Base-by-base conservation (phyloP, 2,113 vertebrate species). In the Ceyx cyanopectus region DNA sequence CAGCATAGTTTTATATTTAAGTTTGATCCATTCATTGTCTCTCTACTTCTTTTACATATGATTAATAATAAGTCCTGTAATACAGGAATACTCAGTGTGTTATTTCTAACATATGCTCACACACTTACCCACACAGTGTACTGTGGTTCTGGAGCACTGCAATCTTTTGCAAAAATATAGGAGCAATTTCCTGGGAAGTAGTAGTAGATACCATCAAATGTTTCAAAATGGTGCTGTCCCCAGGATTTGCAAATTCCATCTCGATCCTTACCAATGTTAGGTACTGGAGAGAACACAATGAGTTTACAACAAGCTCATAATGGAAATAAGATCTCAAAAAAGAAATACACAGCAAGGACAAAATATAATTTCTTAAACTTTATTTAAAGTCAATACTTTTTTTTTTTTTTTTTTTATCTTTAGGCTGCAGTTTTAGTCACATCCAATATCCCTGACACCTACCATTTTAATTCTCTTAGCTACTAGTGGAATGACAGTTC, bases 161-260 rank as follows among this genome's bases (percentile, higher is more conserved):
- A 99, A 81, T 99, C 99, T 97, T 99, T 99, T 96, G 99, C 98
- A 97, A 99, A 98, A 95, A 99, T 97, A 60, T 99, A 99, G 48
- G 99, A 99, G 96, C 99, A 99, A 75, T 98, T 98, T 96, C 99
- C 99, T 75, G 99, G 99, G 96, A 99, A 99, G 95, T 99, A 99
- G 97, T 99, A 99, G 97, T 99, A 99, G 95, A 99, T 98, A 50
- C 99, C 99, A 97, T 99, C 99, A 97, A 99, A 99, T 14, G 99
- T 99, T 98, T 99, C 99, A 97, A 98, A 99, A 95, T 99, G 97
- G 97, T 99, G 98, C 65, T 99, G 99, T 95, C 99, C 99, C 99
- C 99, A 99, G 0, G 98, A 99, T 97, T 98, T 99, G 97, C 99
- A 99, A 94, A 99, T 99, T 23, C 98, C 99, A 73, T 99, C 99